A percentile compares a stretch with the other conserved stretches of the same genome.
phyloP scores from a whole-genome alignment of 2,113 vertebrate species.

The Nycticryphes semicollaris region DNA sequence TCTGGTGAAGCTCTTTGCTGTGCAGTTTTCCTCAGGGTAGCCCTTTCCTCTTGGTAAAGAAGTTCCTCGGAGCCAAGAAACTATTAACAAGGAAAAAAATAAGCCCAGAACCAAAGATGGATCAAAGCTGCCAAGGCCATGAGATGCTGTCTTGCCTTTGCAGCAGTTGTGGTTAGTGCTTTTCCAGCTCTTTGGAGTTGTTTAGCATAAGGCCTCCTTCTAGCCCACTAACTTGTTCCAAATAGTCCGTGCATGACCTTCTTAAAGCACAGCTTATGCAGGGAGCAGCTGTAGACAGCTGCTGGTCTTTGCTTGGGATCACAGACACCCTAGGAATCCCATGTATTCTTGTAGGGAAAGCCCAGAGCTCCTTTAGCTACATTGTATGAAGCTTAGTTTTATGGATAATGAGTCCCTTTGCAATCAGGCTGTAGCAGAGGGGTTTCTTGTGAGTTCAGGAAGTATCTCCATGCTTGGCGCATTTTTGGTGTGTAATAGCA shows the following conservation, averaged over 20 bases:
- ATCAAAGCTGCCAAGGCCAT: not conserved
- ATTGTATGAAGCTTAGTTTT: not conserved
- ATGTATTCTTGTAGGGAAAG: not conserved
- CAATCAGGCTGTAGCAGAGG: not conserved
- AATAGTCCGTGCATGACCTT: not conserved
- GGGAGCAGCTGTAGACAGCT: slow-evolving; percentile 27
- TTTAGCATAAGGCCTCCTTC: not conserved
- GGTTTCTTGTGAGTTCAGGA: not conserved
- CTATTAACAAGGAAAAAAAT: too few relatives aligned
- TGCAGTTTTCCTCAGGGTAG: not conserved
- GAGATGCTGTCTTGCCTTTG: not conserved
- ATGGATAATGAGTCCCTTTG: not conserved
- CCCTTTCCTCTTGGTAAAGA: not conserved
- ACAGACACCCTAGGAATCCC: not conserved
- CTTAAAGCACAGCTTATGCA: not conserved
- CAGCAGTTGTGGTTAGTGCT: not conserved
- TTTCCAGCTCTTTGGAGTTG: not conserved
- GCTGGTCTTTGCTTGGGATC: not conserved
- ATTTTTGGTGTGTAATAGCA: not conserved
- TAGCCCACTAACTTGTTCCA: not conserved
- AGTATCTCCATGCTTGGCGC: not conserved
- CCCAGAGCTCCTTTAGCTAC: not conserved
- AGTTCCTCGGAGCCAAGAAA: not conserved
- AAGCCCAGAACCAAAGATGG: not conserved
- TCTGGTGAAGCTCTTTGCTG: not conserved